Evolutionary conservation across 2,888 invertebrate species (phyloP), one percentile per base, ranked within the genome.

Genomic region (Cheilosia soror): DNA sequence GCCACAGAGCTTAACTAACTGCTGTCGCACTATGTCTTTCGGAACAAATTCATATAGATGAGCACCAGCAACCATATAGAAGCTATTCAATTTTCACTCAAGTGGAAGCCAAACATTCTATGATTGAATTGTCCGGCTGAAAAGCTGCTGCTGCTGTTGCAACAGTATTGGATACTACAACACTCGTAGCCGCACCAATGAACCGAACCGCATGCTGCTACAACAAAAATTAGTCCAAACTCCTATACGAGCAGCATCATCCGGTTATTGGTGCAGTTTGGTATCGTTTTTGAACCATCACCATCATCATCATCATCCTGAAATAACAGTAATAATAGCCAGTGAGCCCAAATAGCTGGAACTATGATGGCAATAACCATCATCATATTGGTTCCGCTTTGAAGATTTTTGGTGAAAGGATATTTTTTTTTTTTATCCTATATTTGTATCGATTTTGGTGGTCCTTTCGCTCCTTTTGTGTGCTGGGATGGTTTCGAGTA

Each of bases 21-120:
- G n/a, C 75, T 69, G 33, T 31, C 29, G 53, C 15, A 69, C 20
- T 75, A 57, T 81, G 75, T 80, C 76, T 71, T 65, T 58, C 37
- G n/a, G 6, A 2, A 31, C 68, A 57, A 58, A 76, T 49, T 65
- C 63, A 81, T 40, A 49, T 11, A 4, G 37, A 11, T 1, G 51
- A 57, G 40, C 20, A 53, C 75, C n/a, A 42, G 4, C 27, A 29
- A 27, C 20, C 58, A 51, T 20, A 47, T 20, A 47, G 68, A 71
- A 82, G 55, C 71, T 42, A 82, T 76, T 68, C 63, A 79, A 79
- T 84, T 75, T 31, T 49, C 69, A 76, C 65, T 79, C 75, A 79
- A 84, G 79, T 79, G 79, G 65, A 84, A 79, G 75, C 69, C 79
- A 79, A 84, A 84, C 84, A 84, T 79, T 76, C 75, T 71, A 62